Evolutionary conservation across 35 echinoderm and acorn worm species (phyloP).

Genomic region (Acanthaster planci): DNA sequence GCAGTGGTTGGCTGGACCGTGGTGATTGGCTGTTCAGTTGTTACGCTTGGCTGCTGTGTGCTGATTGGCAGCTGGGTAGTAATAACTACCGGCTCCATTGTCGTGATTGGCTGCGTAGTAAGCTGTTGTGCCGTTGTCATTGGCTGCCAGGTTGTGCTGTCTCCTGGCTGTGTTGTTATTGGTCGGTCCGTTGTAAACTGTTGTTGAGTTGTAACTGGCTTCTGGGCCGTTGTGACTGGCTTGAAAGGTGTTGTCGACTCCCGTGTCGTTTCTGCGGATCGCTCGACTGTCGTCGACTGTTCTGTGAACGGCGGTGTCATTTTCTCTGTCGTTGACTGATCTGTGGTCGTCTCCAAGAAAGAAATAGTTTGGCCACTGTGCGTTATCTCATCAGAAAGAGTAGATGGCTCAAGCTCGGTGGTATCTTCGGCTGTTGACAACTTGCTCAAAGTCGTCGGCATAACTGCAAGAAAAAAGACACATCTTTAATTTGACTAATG

Average conservation of each 20-base stretch:
- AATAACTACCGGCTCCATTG: background rate
- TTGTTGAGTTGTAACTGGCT: conserved; percentile 1
- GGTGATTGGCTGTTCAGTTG: background rate
- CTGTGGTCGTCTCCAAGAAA: background rate
- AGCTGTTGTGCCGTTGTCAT: background rate
- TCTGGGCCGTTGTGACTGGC: background rate
- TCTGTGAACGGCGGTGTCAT: background rate
- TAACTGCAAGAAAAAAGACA: background rate
- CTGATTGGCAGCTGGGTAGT: background rate
- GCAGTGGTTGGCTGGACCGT: conserved; percentile 1
- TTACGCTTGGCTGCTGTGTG: background rate
- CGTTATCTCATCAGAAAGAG: background rate
- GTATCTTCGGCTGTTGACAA: background rate
- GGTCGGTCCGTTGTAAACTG: background rate
- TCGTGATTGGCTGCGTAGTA: background rate
- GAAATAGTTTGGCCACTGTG: background rate
- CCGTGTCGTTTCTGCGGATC: background rate
- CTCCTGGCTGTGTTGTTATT: background rate
- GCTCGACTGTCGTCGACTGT: background rate
- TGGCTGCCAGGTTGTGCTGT: background rate
- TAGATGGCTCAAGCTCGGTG: background rate
- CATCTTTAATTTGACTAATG: background rate
- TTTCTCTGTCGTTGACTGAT: conserved; percentile 6
- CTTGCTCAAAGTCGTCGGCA: background rate
- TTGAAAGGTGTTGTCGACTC: background rate